A percentile compares a stretch with the other conserved stretches of the same genome.
Conservation (phyloP, 2,113 vertebrate species). For the Neopipo cinnamomea region DNA sequence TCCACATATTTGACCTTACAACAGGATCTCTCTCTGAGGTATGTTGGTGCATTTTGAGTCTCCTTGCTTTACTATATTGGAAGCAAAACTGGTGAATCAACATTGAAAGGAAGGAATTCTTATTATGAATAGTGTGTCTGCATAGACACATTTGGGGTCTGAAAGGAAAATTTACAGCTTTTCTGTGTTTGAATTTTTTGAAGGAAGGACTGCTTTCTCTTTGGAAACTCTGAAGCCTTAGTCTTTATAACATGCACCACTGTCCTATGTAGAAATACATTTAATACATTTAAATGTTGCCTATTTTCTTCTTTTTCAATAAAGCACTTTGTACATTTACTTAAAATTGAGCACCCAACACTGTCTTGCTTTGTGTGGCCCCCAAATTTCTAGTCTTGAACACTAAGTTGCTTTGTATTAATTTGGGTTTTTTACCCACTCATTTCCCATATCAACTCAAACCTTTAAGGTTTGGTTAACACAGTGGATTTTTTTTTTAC, state of each 20-base stretch:
- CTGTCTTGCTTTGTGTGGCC: not conserved
- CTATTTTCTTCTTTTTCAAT: not conserved
- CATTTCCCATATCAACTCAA: not conserved
- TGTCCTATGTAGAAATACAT: not conserved
- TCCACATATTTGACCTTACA: not conserved
- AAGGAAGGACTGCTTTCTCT: not conserved
- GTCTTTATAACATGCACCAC: not conserved
- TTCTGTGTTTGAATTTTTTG: not conserved
- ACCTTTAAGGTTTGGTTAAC: not conserved
- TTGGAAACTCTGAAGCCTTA: not conserved
- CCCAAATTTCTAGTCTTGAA: not conserved
- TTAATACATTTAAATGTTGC: not conserved
- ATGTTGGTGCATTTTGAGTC: not conserved
- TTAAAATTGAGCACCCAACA: not conserved
- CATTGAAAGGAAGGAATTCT: not conserved
- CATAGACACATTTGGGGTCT: not conserved
- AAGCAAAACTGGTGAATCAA: not conserved
- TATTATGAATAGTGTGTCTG: not conserved
- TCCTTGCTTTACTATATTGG: not conserved
- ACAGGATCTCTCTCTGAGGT: not conserved
- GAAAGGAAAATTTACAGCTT: not conserved
- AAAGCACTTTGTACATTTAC: not conserved
- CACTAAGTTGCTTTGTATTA: not conserved
- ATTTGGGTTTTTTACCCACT: rapidly evolving
- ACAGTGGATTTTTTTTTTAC: not conserved